These are phyloP conservation scores for Anthrax anthrax DNA, from an alignment of 2,888 invertebrate genomes.

Conservation along the genomic window DNA sequence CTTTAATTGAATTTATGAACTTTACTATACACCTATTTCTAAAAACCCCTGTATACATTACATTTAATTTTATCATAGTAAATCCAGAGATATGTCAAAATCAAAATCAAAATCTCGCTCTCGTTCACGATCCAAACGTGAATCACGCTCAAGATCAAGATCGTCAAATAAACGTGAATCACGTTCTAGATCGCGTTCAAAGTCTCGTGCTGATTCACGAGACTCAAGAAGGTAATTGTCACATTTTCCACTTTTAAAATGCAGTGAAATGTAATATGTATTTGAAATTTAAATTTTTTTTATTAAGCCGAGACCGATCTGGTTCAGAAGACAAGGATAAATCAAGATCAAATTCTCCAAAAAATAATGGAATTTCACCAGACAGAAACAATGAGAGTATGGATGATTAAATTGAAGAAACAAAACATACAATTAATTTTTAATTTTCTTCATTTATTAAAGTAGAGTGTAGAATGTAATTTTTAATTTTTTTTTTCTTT, in stretches of 20 bases:
- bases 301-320: constrained; percentile 42
- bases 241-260: not conserved
- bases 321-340: constrained; percentile 53
- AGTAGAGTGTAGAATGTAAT: too few species aligned
- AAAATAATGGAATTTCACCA: constrained; percentile 37
- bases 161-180: constrained; percentile 32
- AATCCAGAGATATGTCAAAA: constrained; percentile 48
- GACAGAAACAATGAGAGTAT: constrained; percentile 37
- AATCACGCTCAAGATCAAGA: constrained; percentile 31
- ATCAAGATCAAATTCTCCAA: constrained; percentile 39
- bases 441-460: too few species aligned
- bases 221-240: constrained; percentile 30
- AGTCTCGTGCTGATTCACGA: constrained; percentile 38
- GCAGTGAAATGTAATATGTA: not conserved
- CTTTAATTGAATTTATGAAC: not conserved
- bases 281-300: too few species aligned
- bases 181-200: constrained; percentile 35
- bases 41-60: not conserved
- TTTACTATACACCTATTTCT: too few species aligned
- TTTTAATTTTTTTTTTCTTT: too few species aligned
- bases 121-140: constrained; percentile 39
- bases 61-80: constrained; percentile 30
- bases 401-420: constrained; percentile 36
- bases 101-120: constrained; percentile 49
- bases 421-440: too few species aligned